Percentiles rank a stretch among this genome's conserved stretches.
phyloP scores from a whole-genome alignment of 2,888 invertebrate species.

The Mesoligia furuncula region DNA sequence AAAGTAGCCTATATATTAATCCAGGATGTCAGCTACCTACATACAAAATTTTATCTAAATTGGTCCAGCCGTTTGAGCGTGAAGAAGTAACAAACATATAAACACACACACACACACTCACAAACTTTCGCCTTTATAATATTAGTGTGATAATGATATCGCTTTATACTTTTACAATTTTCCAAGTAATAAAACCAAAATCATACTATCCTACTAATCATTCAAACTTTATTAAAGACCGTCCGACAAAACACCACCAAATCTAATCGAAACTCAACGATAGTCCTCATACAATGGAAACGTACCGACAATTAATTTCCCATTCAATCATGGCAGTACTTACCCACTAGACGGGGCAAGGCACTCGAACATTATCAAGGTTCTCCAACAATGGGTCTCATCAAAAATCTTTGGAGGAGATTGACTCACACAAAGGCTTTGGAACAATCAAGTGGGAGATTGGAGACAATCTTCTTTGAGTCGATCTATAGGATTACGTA shows the following conservation, averaged over 20 bases:
- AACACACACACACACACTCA: too few relatives aligned
- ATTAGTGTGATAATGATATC: background rate
- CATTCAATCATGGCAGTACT: slow-evolving; percentile 55
- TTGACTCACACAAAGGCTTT: slow-evolving; percentile 79
- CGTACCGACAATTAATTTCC: slow-evolving; percentile 58
- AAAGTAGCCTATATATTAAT: too few relatives aligned
- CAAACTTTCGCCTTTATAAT: too few relatives aligned
- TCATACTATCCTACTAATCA: background rate
- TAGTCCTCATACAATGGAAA: slow-evolving; percentile 64
- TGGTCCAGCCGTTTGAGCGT: too few relatives aligned
- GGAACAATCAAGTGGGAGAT: slow-evolving; percentile 76
- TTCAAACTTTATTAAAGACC: slow-evolving; percentile 13
- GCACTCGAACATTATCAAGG: slow-evolving; percentile 32
- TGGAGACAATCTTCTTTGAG: slow-evolving; percentile 82
- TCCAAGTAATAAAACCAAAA: background rate
- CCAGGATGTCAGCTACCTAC: too few relatives aligned
- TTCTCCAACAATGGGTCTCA: slow-evolving; percentile 69
- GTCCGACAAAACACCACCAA: background rate
- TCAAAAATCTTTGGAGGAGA: slow-evolving; percentile 74
- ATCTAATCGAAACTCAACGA: slow-evolving; percentile 17
- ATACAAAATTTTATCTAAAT: too few relatives aligned
- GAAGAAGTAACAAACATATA: too few relatives aligned
- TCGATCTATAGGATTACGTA: slow-evolving; percentile 80
- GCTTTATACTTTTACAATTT: background rate
- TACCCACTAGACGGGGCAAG: slow-evolving; percentile 2